Percentiles rank a stretch among this genome's conserved stretches.
These are phyloP conservation scores for Centruroides sculpturatus DNA, from an alignment of 1,140 invertebrate genomes.

Conservation along the genomic window DNA sequence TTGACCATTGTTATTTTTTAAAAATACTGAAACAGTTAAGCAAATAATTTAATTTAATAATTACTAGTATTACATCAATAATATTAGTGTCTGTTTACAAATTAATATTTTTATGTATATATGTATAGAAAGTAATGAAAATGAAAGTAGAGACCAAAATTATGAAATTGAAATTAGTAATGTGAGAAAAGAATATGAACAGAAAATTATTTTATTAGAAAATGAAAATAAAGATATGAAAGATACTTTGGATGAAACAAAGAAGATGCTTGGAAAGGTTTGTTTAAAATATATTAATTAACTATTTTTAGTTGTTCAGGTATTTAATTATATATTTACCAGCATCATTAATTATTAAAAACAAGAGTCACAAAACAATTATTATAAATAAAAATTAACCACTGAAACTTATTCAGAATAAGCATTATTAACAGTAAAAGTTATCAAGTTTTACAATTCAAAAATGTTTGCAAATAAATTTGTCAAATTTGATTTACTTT, in stretches of 20 bases:
- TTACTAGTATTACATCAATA: too few relatives aligned
- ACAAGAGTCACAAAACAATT: too few relatives aligned
- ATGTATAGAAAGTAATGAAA: background rate
- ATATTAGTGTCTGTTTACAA: too few relatives aligned
- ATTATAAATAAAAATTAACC: too few relatives aligned
- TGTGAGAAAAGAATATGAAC: background rate
- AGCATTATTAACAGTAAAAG: too few relatives aligned
- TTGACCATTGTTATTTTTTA: too few relatives aligned
- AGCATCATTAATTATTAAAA: background rate
- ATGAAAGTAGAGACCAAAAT: background rate
- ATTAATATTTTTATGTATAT: background rate
- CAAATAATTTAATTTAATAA: too few relatives aligned
- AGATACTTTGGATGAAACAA: background rate
- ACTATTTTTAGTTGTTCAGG: background rate
- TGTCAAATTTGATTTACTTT: too few relatives aligned
- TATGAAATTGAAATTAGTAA: background rate
- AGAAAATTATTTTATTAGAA: background rate
- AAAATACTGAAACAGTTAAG: too few relatives aligned
- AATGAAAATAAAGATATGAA: background rate
- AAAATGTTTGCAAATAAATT: too few relatives aligned
- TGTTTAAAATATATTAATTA: background rate
- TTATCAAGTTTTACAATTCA: too few relatives aligned
- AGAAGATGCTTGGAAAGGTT: background rate
- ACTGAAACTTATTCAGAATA: too few relatives aligned
- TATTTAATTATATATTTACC: background rate